Conservation (phyloP, 2,797 vertebrate genomes). For the Gymnoscopelus braueri region DNA sequence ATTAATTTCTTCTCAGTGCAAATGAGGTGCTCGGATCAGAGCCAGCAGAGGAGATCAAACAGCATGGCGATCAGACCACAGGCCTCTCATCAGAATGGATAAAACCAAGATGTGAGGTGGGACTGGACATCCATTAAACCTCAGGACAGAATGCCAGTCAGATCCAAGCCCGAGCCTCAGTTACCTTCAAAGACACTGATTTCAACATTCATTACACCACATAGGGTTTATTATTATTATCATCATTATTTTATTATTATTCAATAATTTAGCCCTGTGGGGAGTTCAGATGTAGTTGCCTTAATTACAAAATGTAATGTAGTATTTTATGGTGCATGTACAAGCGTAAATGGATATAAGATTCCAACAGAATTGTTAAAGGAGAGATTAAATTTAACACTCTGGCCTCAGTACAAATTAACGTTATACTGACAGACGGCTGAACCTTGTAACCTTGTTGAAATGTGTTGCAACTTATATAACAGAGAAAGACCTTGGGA, state of each 20-base stretch:
- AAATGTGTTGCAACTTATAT: background rate
- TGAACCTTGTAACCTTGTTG: too few species aligned
- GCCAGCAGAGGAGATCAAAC: slow-evolving; percentile 43
- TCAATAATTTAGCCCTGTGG: too few species aligned
- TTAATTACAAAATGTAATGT: too few species aligned
- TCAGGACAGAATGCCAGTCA: slow-evolving; percentile 24
- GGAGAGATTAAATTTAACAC: too few species aligned
- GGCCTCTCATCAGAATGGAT: slow-evolving; percentile 38
- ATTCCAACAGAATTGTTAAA: too few species aligned
- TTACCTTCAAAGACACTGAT: slow-evolving; percentile 2
- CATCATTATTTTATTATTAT: too few species aligned
- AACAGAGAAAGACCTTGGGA: slow-evolving; percentile 1
- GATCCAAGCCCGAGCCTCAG: slow-evolving; percentile 19
- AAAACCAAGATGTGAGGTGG: slow-evolving; percentile 11
- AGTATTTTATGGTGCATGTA: too few species aligned
- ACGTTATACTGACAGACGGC: too few species aligned
- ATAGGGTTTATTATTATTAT: too few species aligned
- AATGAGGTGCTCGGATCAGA: slow-evolving; percentile 19
- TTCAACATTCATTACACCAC: background rate
- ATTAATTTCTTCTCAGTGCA: slow-evolving; percentile 12
- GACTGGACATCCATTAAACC: slow-evolving; percentile 36
- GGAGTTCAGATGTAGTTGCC: too few species aligned
- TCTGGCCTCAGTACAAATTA: too few species aligned
- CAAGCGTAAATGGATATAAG: too few species aligned
- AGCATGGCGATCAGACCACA: slow-evolving; percentile 31